phyloP scores from a whole-genome alignment of 92 coral and sea anemone genomes.

The Heliopora coerulea region DNA sequence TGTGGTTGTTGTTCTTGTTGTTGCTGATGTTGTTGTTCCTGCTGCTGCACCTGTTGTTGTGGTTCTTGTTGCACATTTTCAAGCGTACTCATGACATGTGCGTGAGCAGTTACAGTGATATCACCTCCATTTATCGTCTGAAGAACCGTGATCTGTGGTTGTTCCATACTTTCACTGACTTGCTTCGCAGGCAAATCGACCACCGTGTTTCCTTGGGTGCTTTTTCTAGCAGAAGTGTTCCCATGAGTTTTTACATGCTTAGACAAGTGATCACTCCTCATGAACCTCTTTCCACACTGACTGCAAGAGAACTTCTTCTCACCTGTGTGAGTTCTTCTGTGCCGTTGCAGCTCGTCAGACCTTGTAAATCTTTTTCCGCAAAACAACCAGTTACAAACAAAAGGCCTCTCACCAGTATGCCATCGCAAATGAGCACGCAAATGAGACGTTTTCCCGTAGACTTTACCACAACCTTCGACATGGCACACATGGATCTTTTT shows the following conservation, averaged over 20 bases:
- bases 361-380: slow-evolving; percentile 98
- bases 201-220: slow-evolving; percentile 6
- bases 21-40: slow-evolving; percentile 15
- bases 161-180: neutral
- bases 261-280: slow-evolving; percentile 98
- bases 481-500: slow-evolving; percentile 96
- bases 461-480: slow-evolving; percentile 93
- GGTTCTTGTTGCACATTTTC: slow-evolving; percentile 13
- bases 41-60: neutral
- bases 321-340: slow-evolving; percentile 97
- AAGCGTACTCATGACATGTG: slow-evolving; percentile 10
- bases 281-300: slow-evolving; percentile 90
- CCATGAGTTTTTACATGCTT: slow-evolving; percentile 96
- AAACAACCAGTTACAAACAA: slow-evolving; percentile 95
- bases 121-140: slow-evolving; percentile 16
- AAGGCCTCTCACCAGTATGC: slow-evolving; percentile 98
- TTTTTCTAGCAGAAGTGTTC: slow-evolving; percentile 57
- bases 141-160: slow-evolving; percentile 5
- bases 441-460: slow-evolving; percentile 96
- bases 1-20: slow-evolving; percentile 13
- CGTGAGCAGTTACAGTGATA: slow-evolving; percentile 31
- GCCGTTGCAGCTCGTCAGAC: slow-evolving; percentile 93
- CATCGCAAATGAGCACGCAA: slow-evolving; percentile 98
- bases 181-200: slow-evolving; percentile 9
- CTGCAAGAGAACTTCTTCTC: slow-evolving; percentile 88